Conservation (phyloP, 2,797 vertebrate genomes). For the Rhadinocentrus ornatus region DNA sequence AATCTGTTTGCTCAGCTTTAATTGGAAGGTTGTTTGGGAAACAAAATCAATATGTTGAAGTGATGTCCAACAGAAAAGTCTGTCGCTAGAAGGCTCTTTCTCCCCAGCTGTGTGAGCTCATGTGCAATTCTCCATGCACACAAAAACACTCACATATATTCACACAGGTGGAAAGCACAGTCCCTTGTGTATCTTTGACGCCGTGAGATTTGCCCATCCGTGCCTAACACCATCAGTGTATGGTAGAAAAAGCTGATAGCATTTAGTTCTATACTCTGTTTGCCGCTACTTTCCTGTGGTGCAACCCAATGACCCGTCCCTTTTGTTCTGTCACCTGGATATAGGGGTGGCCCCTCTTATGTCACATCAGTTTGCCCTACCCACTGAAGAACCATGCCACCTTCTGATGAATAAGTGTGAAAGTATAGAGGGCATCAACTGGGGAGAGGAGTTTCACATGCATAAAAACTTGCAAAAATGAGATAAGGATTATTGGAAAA, state of each 20-base stretch:
- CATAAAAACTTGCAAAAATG: neutral
- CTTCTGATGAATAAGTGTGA: slow-evolving; percentile 28
- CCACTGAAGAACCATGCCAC: slow-evolving; percentile 10
- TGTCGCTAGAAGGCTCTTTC: slow-evolving; percentile 26
- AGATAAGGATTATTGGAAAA: neutral
- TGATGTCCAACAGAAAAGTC: slow-evolving; percentile 39
- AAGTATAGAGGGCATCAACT: neutral
- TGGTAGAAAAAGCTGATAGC: slow-evolving; percentile 66
- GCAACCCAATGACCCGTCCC: slow-evolving; percentile 65
- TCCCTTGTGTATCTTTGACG: slow-evolving; percentile 56
- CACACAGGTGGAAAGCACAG: slow-evolving; percentile 65
- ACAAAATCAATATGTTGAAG: slow-evolving; percentile 20
- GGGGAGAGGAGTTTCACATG: neutral
- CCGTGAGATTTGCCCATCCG: slow-evolving; percentile 57
- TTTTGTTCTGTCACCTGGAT: slow-evolving; percentile 66
- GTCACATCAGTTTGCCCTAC: slow-evolving; percentile 34
- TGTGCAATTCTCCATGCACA: slow-evolving; percentile 32
- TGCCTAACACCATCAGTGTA: slow-evolving; percentile 72
- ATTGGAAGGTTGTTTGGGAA: slow-evolving; percentile 13
- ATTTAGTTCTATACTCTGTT: slow-evolving; percentile 68
- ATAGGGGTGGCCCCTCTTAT: slow-evolving; percentile 29
- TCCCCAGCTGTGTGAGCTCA: slow-evolving; percentile 60
- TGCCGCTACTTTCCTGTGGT: slow-evolving; percentile 54
- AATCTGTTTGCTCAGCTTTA: slow-evolving; percentile 46
- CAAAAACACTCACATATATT: slow-evolving; percentile 35